Percentiles rank a stretch among this genome's conserved stretches.
phyloP scores from a whole-genome alignment of 1,140 invertebrate genomes.

The Euwallacea similis region DNA sequence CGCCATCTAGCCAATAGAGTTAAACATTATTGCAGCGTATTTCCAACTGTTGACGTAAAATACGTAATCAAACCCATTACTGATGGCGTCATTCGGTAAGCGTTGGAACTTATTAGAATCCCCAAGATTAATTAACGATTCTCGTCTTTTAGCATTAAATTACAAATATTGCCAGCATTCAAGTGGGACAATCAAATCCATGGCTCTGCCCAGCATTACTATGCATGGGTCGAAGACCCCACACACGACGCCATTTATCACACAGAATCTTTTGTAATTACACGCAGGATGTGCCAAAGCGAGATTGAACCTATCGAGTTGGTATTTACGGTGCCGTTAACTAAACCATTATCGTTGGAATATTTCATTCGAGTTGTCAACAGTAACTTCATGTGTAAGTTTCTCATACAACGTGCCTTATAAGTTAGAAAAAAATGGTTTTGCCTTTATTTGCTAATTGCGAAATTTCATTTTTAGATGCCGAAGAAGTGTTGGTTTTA shows the following conservation, averaged over 20 bases:
- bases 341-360: conserved; percentile 87
- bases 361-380: conserved; percentile 88
- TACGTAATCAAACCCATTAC: conserved; percentile 93
- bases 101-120: neutral
- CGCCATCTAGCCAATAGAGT: conserved; percentile 74
- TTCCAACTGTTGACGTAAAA: conserved; percentile 90
- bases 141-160: conserved; percentile 66
- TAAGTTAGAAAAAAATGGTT: neutral
- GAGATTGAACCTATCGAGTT: conserved; percentile 76
- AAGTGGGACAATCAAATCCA: conserved; percentile 90
- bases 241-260: conserved; percentile 94
- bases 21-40: conserved; percentile 82
- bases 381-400: conserved; percentile 85
- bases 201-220: conserved; percentile 87
- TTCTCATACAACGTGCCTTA: neutral
- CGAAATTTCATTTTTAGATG: conserved; percentile 43
- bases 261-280: conserved; percentile 89
- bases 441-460: too few relatives aligned
- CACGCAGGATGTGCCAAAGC: conserved; percentile 77
- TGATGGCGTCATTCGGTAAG: conserved; percentile 71
- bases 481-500: conserved; percentile 60
- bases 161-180: conserved; percentile 84
- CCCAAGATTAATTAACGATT: neutral
- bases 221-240: conserved; percentile 98
- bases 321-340: conserved; percentile 94